These are phyloP conservation scores for Clitarchus hookeri DNA, from an alignment of 2,888 invertebrate genomes.

Conservation along the genomic window DNA sequence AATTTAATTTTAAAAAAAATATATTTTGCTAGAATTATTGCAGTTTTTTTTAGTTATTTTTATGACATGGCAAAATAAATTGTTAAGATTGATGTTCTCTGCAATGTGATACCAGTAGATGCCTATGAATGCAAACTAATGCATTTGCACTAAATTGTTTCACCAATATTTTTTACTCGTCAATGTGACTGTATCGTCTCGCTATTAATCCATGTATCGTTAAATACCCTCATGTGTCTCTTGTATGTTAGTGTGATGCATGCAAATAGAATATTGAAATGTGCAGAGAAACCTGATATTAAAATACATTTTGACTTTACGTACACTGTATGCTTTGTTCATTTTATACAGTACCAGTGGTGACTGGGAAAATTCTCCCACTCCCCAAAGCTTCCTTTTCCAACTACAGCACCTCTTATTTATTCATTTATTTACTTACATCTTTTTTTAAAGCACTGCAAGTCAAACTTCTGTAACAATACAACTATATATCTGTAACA, in stretches of 20 bases:
- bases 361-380: too few relatives aligned
- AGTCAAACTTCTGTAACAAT: too few relatives aligned
- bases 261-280: background rate
- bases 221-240: conserved; percentile 1
- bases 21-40: background rate
- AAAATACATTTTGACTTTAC: background rate
- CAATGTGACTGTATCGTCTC: background rate
- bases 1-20: background rate
- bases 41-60: too few relatives aligned
- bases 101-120: background rate
- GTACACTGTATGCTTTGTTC: background rate
- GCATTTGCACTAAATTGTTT: background rate
- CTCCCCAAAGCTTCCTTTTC: too few relatives aligned
- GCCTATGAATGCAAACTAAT: background rate
- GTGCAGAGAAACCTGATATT: background rate
- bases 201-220: conserved; percentile 9
- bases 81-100: too few relatives aligned
- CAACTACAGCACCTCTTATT: too few relatives aligned
- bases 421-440: too few relatives aligned
- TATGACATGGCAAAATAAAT: too few relatives aligned
- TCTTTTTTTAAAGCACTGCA: too few relatives aligned
- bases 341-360: too few relatives aligned
- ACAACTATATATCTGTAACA: too few relatives aligned
- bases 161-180: background rate
- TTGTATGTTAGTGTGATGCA: conserved; percentile 9